Base-by-base conservation (phyloP, 2,888 invertebrate genomes). In the Tyria jacobaeae region DNA sequence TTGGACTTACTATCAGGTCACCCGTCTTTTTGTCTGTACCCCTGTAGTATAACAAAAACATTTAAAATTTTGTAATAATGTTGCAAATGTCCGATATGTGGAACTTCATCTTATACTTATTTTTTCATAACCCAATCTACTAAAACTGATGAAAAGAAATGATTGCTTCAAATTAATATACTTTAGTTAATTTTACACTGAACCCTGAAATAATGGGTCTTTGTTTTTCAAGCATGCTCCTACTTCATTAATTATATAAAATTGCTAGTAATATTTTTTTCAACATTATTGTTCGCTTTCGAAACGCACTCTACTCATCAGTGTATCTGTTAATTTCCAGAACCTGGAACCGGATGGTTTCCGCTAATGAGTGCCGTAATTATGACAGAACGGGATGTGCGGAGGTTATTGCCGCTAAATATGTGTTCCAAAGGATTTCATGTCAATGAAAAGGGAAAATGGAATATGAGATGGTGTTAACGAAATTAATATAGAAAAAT, bases 321-420 rank as follows among this genome's bases (percentile, higher is more conserved):
- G 63, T 62, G 54, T 50, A 48, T 17, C 53, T 49, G 52, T 44
- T 62, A 66, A 60, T 56, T 67, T 54, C 59, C 59, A 41, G 60
- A 66, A 73, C 70, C 31, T 7, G 49, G 27, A 48, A 37, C 70
- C 59, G 75, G 78, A 71, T 74, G 73, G 78, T 79, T 66, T 71
- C 60, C 65, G 64, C 71, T 78, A 78, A 84, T 84, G 84, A 84
- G 82, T 62, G 62, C 51, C 69, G 81, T 83, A 82, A 84, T 83
- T 80, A 82, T 72, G 70, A 66, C 70, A 66, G 73, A 71, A 68
- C 62, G 41, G 50, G 62, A 68, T 64, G 62, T 53, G 76, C 68
- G 70, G 52, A 66, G 68, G 70, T 76, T 76, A 76, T 76, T 74
- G 74, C 52, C 55, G 62, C 51, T 41, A 50, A 37, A 66, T 64